Evolutionary conservation across 35 echinoderm and acorn worm species (phyloP).

Genomic region (Ptychodera flava): DNA sequence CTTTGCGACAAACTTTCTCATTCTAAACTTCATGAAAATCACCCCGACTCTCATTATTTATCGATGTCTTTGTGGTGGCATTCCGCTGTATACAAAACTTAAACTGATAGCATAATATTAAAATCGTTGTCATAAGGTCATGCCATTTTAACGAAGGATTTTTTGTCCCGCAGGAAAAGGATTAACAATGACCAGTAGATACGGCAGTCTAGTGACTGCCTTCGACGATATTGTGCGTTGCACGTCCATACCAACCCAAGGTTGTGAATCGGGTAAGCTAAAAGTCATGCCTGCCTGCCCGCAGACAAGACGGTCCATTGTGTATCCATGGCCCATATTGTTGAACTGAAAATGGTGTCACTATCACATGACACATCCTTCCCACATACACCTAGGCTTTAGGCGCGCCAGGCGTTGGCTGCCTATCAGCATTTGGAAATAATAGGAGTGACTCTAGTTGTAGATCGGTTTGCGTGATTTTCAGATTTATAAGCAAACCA

Average conservation of each 20-base stretch:
- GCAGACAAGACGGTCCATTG: neutral
- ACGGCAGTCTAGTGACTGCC: slow-evolving; percentile 27
- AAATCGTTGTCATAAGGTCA: too few species aligned
- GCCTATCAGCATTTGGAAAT: neutral
- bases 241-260: slow-evolving; percentile 63
- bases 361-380: neutral
- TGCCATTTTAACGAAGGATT: too few species aligned
- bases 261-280: slow-evolving; percentile 84
- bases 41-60: too few species aligned
- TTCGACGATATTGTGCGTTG: slow-evolving; percentile 87
- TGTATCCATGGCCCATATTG: neutral
- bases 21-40: too few species aligned
- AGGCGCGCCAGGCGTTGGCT: neutral
- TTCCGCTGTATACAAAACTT: too few species aligned
- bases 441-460: neutral
- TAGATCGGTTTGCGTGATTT: neutral
- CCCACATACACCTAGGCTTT: neutral
- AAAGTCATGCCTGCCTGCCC: too few species aligned
- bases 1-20: too few species aligned
- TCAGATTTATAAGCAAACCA: too few species aligned
- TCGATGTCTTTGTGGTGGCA: too few species aligned
- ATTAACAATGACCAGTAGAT: neutral
- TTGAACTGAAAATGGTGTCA: neutral
- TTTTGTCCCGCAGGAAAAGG: neutral
- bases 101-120: too few species aligned